Base-by-base conservation (phyloP, 2,888 invertebrate genomes). In the Ariolimax columbianus region DNA sequence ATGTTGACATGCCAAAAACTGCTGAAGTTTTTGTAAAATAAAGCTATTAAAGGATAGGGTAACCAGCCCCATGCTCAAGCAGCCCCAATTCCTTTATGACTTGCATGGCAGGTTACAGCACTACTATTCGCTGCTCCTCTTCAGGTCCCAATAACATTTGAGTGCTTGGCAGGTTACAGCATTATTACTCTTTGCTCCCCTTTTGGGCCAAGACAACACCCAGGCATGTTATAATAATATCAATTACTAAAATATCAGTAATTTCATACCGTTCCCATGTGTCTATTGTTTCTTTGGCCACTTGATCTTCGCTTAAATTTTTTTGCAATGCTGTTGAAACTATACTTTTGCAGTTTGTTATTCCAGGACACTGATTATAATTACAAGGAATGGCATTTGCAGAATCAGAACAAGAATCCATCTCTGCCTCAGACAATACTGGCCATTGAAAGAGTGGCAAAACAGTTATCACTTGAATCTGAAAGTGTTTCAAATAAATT, bases 261-360 rank as follows among this genome's bases (percentile, higher is more conserved):
- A 66, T 23, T 26, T 43, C 82, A 33, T 85, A 88, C 89, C 70
- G 86, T 66, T 88, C 88, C 88, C 89, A 89, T 51, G 70, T 86
- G 4, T 72, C 59, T 79, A 83, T 86, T 17, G 88, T 84, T 55
- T 86, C 86, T 43, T 88, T 81, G 38, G 86, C 83, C 30, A 87
- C 83, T 68, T 75, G 73, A 40, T 63, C 72, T 26, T 86, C 86
- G 23, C 47, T 70, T 23, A 68, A 30, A n/a, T 55, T 33, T 33
- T 59, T 7, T n/a, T 23, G 17, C 17, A 17, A 23, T 9, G 7
- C 7, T 17, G 9, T 33, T 19, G 19, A 23, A 33, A 23, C 19
- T 1, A 36, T 4, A 36, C 38, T 36, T 19, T 23, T 26, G 51
- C 33, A 43, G 47, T 51, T n/a, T 30, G n/a, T 17, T 23, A 51